phyloP scores from a whole-genome alignment of 2,113 vertebrate species.

The Thermophis baileyi region DNA sequence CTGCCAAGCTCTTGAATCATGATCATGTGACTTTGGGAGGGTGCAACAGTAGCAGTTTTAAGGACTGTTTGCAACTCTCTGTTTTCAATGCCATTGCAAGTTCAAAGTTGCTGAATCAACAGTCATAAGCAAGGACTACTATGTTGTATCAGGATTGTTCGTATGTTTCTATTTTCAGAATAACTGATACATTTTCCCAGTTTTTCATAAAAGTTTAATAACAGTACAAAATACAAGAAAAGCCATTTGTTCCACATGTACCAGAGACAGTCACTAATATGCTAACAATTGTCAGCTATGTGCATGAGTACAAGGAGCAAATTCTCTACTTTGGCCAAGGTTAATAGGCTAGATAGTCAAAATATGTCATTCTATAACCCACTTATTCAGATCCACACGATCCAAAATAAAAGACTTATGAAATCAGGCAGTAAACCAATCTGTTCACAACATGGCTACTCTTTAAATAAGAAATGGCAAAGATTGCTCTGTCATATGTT shows the following conservation, averaged over 20 bases:
- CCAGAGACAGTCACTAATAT: conserved; percentile 49
- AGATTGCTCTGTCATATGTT: conserved; percentile 43
- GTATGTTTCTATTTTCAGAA: not conserved
- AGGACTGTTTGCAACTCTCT: not conserved
- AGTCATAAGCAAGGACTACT: not conserved
- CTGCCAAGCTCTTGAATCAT: not conserved
- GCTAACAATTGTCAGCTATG: conserved; percentile 37
- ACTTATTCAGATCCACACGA: not conserved
- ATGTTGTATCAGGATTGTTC: not conserved
- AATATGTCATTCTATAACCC: not conserved
- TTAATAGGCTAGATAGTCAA: conserved; percentile 50
- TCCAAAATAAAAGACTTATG: not conserved
- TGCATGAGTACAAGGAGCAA: conserved; percentile 38
- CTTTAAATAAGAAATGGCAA: conserved; percentile 50
- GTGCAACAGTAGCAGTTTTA: not conserved
- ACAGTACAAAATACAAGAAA: conserved; percentile 60
- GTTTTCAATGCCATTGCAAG: not conserved
- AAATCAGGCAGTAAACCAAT: conserved; percentile 28
- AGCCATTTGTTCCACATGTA: conserved; percentile 39
- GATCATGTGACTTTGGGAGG: not conserved
- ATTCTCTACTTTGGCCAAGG: conserved; percentile 47
- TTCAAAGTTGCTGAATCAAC: not conserved
- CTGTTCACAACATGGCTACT: conserved; percentile 40
- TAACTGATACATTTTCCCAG: not conserved
- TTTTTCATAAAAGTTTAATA: conserved; percentile 59